Conservation (phyloP, 1,140 invertebrate species). For the Euglossa dilemma region DNA sequence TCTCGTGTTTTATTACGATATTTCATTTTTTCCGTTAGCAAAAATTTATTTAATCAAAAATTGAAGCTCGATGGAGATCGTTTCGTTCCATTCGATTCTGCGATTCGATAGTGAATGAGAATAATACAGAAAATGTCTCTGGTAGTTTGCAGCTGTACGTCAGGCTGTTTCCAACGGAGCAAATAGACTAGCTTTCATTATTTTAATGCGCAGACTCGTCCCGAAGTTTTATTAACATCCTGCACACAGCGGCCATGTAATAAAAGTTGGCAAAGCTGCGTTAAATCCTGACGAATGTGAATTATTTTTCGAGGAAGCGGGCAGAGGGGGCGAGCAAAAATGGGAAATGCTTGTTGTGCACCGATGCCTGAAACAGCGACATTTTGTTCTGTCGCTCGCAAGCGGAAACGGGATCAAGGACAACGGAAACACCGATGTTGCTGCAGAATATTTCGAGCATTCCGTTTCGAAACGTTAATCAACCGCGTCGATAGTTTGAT, state of each 20-base stretch:
- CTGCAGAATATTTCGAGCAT: not conserved
- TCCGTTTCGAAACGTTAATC: not conserved
- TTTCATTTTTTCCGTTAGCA: not conserved
- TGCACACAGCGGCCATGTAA: not conserved
- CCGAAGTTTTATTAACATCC: constrained; percentile 30
- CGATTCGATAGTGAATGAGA: not conserved
- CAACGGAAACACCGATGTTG: not conserved
- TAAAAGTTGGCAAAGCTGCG: constrained; percentile 26
- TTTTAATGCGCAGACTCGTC: constrained; percentile 10
- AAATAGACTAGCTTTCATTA: constrained; percentile 24
- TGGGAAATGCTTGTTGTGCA: constrained; percentile 19
- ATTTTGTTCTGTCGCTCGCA: not conserved
- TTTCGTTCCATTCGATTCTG: not conserved
- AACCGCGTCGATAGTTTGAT: not conserved
- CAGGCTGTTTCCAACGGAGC: too few relatives aligned
- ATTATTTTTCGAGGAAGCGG: constrained; percentile 1
- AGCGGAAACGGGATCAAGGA: not conserved
- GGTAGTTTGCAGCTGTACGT: not conserved
- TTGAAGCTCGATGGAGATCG: not conserved
- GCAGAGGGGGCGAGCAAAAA: not conserved
- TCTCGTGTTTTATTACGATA: not conserved
- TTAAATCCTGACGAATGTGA: constrained; percentile 34
- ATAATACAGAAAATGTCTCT: too few relatives aligned
- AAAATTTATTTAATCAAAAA: not conserved
- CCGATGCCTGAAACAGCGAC: not conserved